Conservation (phyloP, 2,113 vertebrate genomes). For the Urocolius indicus region DNA sequence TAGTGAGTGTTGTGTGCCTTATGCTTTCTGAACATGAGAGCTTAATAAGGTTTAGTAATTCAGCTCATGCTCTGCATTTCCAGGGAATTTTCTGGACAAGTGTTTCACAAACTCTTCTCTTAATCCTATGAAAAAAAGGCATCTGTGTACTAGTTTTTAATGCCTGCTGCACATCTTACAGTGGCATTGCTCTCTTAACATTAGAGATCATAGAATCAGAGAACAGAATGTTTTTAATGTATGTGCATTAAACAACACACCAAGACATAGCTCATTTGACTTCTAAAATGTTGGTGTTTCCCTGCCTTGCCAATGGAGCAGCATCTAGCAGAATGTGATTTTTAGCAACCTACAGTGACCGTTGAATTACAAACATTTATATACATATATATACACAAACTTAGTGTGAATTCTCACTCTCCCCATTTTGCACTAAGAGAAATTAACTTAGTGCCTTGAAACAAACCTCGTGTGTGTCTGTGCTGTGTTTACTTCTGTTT, state of each 20-base stretch:
- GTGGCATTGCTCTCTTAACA: not conserved
- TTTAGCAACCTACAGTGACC: not conserved
- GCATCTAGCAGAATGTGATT: not conserved
- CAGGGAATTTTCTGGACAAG: not conserved
- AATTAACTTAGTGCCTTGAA: not conserved
- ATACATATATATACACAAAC: not conserved
- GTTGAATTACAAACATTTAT: not conserved
- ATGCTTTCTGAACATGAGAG: not conserved
- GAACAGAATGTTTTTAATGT: not conserved
- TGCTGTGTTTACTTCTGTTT: not conserved
- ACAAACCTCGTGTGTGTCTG: not conserved
- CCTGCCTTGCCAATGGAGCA: not conserved
- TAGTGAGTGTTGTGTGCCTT: not conserved
- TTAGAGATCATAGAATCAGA: not conserved
- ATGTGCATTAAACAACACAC: not conserved
- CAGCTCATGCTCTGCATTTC: not conserved
- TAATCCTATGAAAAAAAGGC: not conserved
- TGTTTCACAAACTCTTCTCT: not conserved
- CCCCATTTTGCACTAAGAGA: not conserved
- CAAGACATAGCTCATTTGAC: not conserved
- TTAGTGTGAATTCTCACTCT: not conserved
- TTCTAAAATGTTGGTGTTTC: not conserved
- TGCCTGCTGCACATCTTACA: not conserved
- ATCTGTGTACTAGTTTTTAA: not conserved
- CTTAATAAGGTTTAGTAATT: not conserved